Evolutionary conservation across 2,113 vertebrate species (phyloP).

Genomic region (Terrapene triunguis): DNA sequence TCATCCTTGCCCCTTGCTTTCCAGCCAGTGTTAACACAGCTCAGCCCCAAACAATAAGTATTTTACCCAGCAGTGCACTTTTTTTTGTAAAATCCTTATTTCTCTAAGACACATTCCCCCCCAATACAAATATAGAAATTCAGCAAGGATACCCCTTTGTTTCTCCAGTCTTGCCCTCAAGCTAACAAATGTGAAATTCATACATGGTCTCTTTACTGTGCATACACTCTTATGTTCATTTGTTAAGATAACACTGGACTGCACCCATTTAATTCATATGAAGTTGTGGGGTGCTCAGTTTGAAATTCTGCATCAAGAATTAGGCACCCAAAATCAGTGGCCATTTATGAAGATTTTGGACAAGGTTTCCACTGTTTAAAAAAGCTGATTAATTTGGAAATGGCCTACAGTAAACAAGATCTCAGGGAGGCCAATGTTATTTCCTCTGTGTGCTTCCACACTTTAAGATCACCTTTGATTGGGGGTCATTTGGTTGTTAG

Average conservation of each 20-base stretch:
- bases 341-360: neutral
- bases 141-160: neutral
- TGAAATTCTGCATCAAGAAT: neutral
- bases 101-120: neutral
- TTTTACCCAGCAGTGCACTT: neutral
- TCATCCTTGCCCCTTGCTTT: neutral
- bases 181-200: neutral
- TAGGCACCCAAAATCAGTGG: neutral
- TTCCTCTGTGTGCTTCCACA: neutral
- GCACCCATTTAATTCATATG: neutral
- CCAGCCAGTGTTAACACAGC: neutral
- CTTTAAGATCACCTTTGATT: neutral
- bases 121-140: neutral
- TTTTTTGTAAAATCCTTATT: neutral
- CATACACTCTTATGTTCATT: neutral
- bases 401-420: neutral
- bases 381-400: neutral
- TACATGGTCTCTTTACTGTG: neutral
- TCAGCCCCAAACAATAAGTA: neutral
- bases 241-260: neutral
- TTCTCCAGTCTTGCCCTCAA: rapidly evolving
- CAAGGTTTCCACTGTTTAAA: neutral
- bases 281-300: neutral
- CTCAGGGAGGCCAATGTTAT: neutral
- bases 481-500: neutral